Base-by-base conservation (phyloP, 2,113 vertebrate genomes). In the Epinephelus fuscoguttatus region DNA sequence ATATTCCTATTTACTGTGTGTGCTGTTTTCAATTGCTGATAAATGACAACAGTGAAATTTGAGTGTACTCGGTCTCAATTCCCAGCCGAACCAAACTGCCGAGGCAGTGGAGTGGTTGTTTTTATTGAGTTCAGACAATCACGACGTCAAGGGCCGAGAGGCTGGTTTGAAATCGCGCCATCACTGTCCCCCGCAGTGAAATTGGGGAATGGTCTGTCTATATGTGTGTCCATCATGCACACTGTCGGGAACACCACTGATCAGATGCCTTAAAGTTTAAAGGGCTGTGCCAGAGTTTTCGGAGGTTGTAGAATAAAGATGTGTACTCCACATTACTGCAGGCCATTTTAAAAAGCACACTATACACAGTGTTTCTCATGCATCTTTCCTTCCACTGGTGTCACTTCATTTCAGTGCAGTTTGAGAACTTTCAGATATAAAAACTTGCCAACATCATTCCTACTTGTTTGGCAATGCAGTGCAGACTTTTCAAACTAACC, bases 1-100 rank as follows among this genome's bases (percentile, higher is more conserved):
- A 84, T 75, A 81, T 71, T 79, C 74, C 69, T 73, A 23, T 83
- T 90, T 67, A 77, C 71, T 66, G 69, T 77, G 77, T 53, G 59
- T 23, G 75, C 73, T 30, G 19, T 75, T 84, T 79, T 69, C 76
- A 64, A 62, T 75, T 83, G 85, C 74, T 88, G 81, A 82, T 86
- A 66, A 92, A 84, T 70, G 81, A 82, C 75, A 76, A 25, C 73
- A 69, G 64, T 70, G 74, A 82, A 78, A 77, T 86, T 33, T 84
- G 89, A 92, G 87, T 57, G 86, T 60, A 11, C 86, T 88, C 63
- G 0, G 33, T 78, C 75, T 64, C 40, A 59, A 78, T 78, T 86
- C 78, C 63, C 79, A 53, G 69, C 72, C 0, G 55, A 49, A 55
- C 55, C 55, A 88, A 88, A 80, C 64, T 50, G 72, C 84, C 55